These are phyloP conservation scores for Muscidifurax raptorellus DNA, from an alignment of 1,140 invertebrate genomes.

Conservation along the genomic window DNA sequence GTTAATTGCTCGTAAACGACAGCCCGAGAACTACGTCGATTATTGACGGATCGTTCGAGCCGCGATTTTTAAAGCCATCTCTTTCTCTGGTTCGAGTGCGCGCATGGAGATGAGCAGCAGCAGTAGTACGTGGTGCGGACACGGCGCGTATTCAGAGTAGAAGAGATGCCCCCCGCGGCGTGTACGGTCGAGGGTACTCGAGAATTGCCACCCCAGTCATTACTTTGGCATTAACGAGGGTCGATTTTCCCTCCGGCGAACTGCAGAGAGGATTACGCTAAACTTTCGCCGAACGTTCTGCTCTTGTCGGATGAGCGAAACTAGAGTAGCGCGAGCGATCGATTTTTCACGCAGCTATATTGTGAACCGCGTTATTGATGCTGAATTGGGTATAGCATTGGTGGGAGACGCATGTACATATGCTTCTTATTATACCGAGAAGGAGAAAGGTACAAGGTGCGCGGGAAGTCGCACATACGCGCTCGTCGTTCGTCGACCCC, in stretches of 20 bases:
- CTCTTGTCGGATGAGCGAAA: neutral
- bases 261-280: constrained; percentile 19
- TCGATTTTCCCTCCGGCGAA: constrained; percentile 62
- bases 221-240: constrained; percentile 72
- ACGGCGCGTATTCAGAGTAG: too few species aligned
- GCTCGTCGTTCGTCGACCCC: neutral
- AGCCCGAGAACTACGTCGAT: constrained; percentile 7
- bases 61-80: constrained; percentile 9
- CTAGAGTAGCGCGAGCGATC: neutral
- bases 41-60: constrained; percentile 40
- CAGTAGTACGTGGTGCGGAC: neutral
- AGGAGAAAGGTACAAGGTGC: neutral
- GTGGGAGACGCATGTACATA: too few species aligned
- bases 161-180: constrained; percentile 27
- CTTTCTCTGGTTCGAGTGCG: neutral
- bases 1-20: constrained; percentile 26
- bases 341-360: neutral
- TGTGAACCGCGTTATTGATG: neutral
- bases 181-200: constrained; percentile 64
- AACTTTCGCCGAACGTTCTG: neutral
- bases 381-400: too few species aligned
- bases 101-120: neutral
- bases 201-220: constrained; percentile 71
- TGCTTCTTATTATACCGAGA: neutral
- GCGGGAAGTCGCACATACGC: neutral